A percentile compares a stretch with the other conserved stretches of the same genome.
Conservation (phyloP, 2,113 vertebrate species). For the Chaenogobius annularis region DNA sequence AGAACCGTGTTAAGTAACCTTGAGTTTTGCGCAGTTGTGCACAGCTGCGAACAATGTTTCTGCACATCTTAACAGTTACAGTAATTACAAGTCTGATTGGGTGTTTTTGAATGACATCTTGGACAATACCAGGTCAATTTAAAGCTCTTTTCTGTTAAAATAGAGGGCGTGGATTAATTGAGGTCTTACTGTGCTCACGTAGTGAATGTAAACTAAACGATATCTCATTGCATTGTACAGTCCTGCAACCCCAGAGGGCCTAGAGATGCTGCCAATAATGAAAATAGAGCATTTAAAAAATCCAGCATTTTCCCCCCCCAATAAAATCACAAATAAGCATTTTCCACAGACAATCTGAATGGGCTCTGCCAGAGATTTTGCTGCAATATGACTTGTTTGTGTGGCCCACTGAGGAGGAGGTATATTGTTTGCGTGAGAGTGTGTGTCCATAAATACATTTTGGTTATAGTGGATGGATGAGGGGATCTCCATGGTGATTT, state of each 20-base stretch:
- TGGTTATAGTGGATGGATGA: conserved; percentile 45
- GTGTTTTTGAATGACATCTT: too few species aligned
- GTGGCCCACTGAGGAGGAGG: conserved; percentile 3
- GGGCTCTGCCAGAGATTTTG: conserved; percentile 54
- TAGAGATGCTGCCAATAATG: conserved; percentile 58
- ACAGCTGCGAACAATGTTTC: too few species aligned
- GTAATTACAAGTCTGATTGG: too few species aligned
- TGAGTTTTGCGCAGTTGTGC: too few species aligned
- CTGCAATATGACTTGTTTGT: conserved; percentile 55
- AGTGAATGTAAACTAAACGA: neutral
- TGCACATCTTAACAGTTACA: too few species aligned
- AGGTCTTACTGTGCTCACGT: too few species aligned
- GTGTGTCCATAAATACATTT: conserved; percentile 58
- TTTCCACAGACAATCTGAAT: conserved; percentile 63
- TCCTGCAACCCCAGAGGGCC: conserved; percentile 22
- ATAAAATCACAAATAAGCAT: conserved; percentile 71
- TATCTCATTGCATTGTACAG: conserved; percentile 7
- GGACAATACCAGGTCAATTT: too few species aligned
- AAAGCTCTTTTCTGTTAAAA: too few species aligned
- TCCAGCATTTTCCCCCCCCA: conserved; percentile 51
- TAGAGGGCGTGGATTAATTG: too few species aligned
- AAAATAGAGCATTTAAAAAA: conserved; percentile 70
- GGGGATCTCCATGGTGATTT: conserved; percentile 73
- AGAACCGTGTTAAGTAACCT: too few species aligned
- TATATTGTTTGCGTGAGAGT: conserved; percentile 12